Percentiles rank a stretch among this genome's conserved stretches.
Conservation (phyloP, 2,888 invertebrate genomes). For the Chromoteleia sp. region DNA sequence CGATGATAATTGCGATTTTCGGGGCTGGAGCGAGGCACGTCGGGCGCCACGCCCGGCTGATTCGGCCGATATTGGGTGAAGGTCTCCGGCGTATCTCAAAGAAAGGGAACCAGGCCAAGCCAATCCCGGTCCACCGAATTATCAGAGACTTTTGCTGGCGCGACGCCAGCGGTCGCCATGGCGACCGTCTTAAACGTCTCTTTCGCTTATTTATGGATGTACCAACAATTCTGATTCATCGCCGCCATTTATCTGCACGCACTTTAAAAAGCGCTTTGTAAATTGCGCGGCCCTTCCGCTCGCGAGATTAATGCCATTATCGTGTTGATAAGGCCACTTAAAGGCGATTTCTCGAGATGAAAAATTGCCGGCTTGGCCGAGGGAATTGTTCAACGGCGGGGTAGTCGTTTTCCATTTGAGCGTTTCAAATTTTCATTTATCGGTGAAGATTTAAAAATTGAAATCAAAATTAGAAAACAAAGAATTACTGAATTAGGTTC, state of each 20-base stretch:
- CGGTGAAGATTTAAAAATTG: too few species aligned
- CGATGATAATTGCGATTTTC: constrained; percentile 1
- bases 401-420: too few species aligned
- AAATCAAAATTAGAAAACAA: too few species aligned
- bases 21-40: not conserved
- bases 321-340: constrained; percentile 36
- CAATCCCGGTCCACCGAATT: constrained; percentile 78
- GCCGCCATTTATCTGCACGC: constrained; percentile 58
- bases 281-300: constrained; percentile 44
- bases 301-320: constrained; percentile 48
- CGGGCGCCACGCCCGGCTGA: not conserved
- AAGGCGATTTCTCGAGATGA: constrained; percentile 7
- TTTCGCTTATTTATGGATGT: constrained; percentile 72
- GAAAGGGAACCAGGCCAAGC: constrained; percentile 78
- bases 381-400: too few species aligned
- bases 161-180: constrained; percentile 80
- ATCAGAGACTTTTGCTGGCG: constrained; percentile 80
- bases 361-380: not conserved
- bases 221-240: constrained; percentile 74
- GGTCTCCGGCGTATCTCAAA: constrained; percentile 73
- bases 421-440: too few species aligned
- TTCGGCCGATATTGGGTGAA: constrained; percentile 77
- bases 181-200: constrained; percentile 80
- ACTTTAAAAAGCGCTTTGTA: constrained; percentile 58
- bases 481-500: too few species aligned